These are phyloP conservation scores for Schizopygopsis malacanthus DNA, from an alignment of 2,797 vertebrate species.

Conservation along the genomic window DNA sequence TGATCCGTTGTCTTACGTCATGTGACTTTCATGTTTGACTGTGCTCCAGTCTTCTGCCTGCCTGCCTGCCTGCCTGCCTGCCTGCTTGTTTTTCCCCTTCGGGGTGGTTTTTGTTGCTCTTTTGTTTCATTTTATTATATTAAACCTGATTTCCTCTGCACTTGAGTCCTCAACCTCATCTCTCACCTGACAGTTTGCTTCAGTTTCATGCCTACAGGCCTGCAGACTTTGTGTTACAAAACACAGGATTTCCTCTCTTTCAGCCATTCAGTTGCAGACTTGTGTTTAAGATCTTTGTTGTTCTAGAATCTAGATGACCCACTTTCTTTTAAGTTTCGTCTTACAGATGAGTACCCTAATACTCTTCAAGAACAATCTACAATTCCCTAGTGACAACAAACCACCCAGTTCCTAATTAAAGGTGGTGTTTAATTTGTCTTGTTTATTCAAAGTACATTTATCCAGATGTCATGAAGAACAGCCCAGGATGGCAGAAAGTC, in stretches of 20 bases:
- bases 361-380: conserved; percentile 7
- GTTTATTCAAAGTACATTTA: not conserved
- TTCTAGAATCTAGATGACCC: not conserved
- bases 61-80: too few species aligned
- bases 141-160: too few species aligned
- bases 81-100: too few species aligned
- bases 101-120: too few species aligned
- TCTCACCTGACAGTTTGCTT: not conserved
- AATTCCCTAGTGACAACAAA: not conserved
- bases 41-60: too few species aligned
- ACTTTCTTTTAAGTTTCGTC: not conserved
- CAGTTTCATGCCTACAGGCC: not conserved
- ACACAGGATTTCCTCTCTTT: not conserved
- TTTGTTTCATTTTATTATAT: too few species aligned
- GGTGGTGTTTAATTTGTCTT: not conserved
- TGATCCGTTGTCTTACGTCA: too few species aligned
- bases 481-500: not conserved
- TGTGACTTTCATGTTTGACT: too few species aligned
- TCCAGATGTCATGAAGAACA: not conserved
- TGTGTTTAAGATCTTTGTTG: conserved; percentile 9
- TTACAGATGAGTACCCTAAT: conserved; percentile 13
- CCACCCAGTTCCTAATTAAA: not conserved
- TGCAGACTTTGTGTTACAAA: not conserved
- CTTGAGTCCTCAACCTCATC: too few species aligned
- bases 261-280: not conserved